These are phyloP conservation scores for Macrophya alboannulata DNA, from an alignment of 2,888 invertebrate genomes.

Conservation along the genomic window DNA sequence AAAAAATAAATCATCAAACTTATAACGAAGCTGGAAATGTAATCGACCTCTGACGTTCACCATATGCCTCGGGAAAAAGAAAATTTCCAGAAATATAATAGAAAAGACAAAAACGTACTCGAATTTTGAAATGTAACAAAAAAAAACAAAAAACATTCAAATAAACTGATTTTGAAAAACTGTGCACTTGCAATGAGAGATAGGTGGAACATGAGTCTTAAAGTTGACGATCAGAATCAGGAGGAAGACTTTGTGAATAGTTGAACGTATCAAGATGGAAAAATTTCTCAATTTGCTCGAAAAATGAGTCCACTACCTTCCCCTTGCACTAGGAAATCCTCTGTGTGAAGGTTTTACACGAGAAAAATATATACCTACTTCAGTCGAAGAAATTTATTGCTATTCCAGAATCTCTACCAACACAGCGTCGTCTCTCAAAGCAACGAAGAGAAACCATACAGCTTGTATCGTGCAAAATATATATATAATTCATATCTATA, in stretches of 20 bases:
- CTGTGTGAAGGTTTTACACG: background rate
- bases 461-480: background rate
- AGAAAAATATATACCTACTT: background rate
- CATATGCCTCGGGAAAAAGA: background rate
- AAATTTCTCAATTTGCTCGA: background rate
- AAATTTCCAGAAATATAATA: background rate
- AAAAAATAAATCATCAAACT: background rate
- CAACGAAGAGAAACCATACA: background rate
- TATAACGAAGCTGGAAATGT: background rate
- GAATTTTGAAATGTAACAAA: background rate
- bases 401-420: background rate
- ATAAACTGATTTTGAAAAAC: background rate
- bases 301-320: background rate
- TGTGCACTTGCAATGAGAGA: background rate
- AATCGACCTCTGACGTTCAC: background rate
- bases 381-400: slow-evolving; percentile 4
- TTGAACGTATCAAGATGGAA: background rate
- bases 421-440: background rate
- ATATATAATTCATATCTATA: background rate
- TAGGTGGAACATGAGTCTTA: background rate
- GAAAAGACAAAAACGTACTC: background rate
- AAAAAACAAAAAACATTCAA: background rate
- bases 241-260: background rate
- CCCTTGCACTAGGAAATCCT: background rate
- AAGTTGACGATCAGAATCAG: background rate